Conservation (phyloP, 2,113 vertebrate species). For the Seriola aureovittata region DNA sequence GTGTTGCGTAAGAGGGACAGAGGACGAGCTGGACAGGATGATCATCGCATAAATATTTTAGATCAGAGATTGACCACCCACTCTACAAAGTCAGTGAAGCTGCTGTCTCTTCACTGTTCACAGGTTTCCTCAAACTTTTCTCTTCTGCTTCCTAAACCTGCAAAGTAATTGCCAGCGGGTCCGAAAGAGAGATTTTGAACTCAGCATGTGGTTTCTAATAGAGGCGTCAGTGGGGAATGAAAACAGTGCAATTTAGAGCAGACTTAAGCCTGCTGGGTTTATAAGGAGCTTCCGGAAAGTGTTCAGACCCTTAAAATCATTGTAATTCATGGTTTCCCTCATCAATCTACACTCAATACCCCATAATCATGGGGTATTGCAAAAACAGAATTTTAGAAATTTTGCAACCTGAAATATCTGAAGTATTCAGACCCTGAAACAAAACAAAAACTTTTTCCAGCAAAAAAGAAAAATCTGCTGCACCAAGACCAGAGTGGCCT, state of each 20-base stretch:
- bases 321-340: no score
- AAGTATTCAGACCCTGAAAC: no score
- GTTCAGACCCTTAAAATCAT: no score
- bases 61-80: constrained; percentile 32
- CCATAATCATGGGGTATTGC: no score
- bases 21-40: constrained; percentile 13
- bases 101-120: constrained; percentile 6
- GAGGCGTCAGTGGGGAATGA: constrained; percentile 12
- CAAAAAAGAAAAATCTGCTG: no score
- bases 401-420: no score
- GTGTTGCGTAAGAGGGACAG: constrained; percentile 8
- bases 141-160: constrained; percentile 11
- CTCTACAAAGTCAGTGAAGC: constrained; percentile 10
- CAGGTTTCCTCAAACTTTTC: constrained; percentile 19
- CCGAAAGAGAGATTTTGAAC: constrained; percentile 26
- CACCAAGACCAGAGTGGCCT: no score
- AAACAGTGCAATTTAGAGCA: constrained; percentile 25
- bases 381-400: no score
- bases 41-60: constrained; percentile 59
- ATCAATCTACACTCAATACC: no score
- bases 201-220: constrained; percentile 46
- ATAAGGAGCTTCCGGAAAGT: no score
- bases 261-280: constrained; percentile 13
- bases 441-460: no score
- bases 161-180: constrained; percentile 26